phyloP scores from a whole-genome alignment of 1,140 invertebrate species.

The Oryctes rhinoceros region DNA sequence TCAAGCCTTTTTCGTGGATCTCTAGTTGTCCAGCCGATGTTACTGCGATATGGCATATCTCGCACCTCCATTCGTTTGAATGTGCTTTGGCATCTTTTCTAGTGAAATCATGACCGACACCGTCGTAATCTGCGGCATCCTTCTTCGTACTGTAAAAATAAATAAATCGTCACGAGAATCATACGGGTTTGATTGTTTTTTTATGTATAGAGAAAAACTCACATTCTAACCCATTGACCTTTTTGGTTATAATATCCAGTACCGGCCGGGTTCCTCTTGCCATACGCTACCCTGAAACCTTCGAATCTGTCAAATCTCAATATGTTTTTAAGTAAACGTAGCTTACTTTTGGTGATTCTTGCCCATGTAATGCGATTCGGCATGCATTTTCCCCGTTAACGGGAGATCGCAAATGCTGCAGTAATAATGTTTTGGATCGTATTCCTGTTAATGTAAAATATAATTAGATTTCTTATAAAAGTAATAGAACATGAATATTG shows the following conservation, averaged over 20 bases:
- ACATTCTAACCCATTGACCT: slow-evolving; percentile 59
- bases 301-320: slow-evolving; percentile 13
- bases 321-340: background rate
- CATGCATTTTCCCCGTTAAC: slow-evolving; percentile 61
- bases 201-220: too few relatives aligned
- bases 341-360: slow-evolving; percentile 60
- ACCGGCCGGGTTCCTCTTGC: slow-evolving; percentile 56
- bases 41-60: slow-evolving; percentile 59
- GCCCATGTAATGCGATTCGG: slow-evolving; percentile 63
- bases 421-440: slow-evolving; percentile 57
- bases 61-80: slow-evolving; percentile 50
- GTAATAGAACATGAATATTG: background rate
- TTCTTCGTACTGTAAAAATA: background rate
- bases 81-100: background rate
- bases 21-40: slow-evolving; percentile 61
- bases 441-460: slow-evolving; percentile 47
- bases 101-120: background rate
- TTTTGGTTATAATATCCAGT: slow-evolving; percentile 58
- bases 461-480: background rate
- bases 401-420: slow-evolving; percentile 62
- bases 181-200: too few relatives aligned
- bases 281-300: slow-evolving; percentile 52
- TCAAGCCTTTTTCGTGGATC: slow-evolving; percentile 59
- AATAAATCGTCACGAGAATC: background rate
- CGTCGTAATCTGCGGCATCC: background rate